A percentile compares a stretch with the other conserved stretches of the same genome.
phyloP scores from a whole-genome alignment of 2,888 invertebrate genomes.

The Platycheirus albimanus region DNA sequence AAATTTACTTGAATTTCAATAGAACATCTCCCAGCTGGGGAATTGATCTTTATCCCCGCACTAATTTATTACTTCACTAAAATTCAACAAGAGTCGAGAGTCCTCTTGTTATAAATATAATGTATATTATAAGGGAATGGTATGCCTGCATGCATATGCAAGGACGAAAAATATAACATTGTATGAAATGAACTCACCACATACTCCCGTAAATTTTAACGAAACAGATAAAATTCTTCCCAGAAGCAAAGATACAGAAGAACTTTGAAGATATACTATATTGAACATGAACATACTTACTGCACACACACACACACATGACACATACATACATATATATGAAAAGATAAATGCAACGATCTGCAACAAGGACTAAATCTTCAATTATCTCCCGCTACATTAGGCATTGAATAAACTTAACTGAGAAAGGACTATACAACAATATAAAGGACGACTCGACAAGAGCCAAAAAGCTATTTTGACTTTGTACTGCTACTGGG shows the following conservation, averaged over 20 bases:
- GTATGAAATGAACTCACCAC: conserved; percentile 8
- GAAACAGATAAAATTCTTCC: conserved; percentile 65
- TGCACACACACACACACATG: too few relatives aligned
- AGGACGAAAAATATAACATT: neutral
- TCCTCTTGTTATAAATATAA: conserved; percentile 32
- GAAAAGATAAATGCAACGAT: conserved; percentile 70
- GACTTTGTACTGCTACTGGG: neutral
- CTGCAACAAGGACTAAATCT: conserved; percentile 72
- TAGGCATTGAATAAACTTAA: conserved; percentile 67
- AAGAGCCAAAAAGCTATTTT: conserved; percentile 50
- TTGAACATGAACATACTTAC: conserved; percentile 39
- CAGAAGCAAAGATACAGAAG: conserved; percentile 5
- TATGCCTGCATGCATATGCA: conserved; percentile 23
- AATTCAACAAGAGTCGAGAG: conserved; percentile 16
- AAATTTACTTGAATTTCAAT: conserved; percentile 44
- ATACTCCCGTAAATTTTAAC: conserved; percentile 40
- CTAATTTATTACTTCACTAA: conserved; percentile 63
- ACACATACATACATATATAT: too few relatives aligned
- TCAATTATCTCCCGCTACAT: conserved; percentile 74
- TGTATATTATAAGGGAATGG: too few relatives aligned
- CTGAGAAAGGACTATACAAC: conserved; percentile 12
- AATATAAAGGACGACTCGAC: conserved; percentile 37
- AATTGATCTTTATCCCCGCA: conserved; percentile 59
- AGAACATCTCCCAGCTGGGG: conserved; percentile 48
- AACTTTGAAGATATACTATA: conserved; percentile 26